A percentile compares a stretch with the other conserved stretches of the same genome.
Conservation (phyloP, 2,888 invertebrate genomes). For the Sinodicranocentrus sp. region DNA sequence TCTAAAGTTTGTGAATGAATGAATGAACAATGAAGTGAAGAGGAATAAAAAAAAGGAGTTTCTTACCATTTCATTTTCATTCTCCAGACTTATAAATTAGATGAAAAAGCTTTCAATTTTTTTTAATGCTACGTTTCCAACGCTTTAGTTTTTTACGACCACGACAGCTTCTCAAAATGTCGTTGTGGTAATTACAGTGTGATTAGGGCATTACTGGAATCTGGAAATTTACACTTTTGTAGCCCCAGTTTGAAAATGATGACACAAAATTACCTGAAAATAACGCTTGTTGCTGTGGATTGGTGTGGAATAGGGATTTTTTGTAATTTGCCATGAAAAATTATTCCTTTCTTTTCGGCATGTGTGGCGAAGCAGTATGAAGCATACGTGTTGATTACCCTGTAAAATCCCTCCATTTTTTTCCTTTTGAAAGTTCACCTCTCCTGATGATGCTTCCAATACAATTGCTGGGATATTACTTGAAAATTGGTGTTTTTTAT, state of each 20-base stretch:
- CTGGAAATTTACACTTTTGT: too few species aligned
- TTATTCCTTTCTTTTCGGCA: conserved; percentile 32
- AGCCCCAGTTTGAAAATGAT: not conserved
- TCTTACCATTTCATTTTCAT: too few species aligned
- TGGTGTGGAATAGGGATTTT: not conserved
- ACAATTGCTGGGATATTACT: conserved; percentile 4
- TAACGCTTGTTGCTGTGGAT: not conserved
- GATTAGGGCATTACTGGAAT: too few species aligned
- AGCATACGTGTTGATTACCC: conserved; percentile 54
- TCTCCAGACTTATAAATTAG: too few species aligned
- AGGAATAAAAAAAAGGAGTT: too few species aligned
- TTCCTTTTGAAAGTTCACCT: not conserved
- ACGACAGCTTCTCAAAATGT: too few species aligned
- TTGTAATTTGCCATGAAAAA: conserved; percentile 43
- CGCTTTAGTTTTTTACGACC: too few species aligned
- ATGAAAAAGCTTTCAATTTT: not conserved
- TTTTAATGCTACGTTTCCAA: too few species aligned
- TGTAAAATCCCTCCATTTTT: conserved; percentile 51
- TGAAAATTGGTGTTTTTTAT: conserved; percentile 18
- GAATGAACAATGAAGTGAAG: too few species aligned
- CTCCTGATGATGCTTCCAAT: conserved; percentile 25
- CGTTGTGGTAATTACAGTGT: too few species aligned
- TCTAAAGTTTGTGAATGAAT: too few species aligned
- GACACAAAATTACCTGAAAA: not conserved
- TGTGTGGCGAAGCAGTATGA: conserved; percentile 49